Evolutionary conservation across 53 echinoderm and acorn worm species (phyloP).

Genomic region (Echinarachnius parma): DNA sequence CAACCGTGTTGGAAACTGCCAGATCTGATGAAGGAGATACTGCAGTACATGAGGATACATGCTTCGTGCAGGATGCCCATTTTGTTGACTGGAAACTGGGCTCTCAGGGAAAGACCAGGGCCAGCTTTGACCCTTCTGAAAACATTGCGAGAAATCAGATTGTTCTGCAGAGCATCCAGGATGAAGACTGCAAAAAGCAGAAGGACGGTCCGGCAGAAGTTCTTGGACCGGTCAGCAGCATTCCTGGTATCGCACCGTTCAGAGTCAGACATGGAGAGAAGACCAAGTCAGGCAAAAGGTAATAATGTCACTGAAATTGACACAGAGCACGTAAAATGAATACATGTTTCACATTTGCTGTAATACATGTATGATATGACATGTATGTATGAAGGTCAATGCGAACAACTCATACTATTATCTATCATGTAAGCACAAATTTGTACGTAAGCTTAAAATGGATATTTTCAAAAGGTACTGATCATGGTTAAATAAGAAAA

Average conservation of each 20-base stretch:
- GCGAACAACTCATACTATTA: no score
- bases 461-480: no score
- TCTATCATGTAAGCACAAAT: no score
- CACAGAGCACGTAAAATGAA: no score
- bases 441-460: no score
- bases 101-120: background rate
- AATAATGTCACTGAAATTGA: no score
- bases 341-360: no score
- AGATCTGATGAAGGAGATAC: background rate
- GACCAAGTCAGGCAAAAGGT: constrained; percentile 28
- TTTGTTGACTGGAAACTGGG: constrained; percentile 24
- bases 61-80: constrained; percentile 17
- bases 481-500: no score
- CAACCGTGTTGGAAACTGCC: background rate
- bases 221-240: constrained; percentile 30
- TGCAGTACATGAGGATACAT: background rate
- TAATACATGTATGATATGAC: no score
- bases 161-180: constrained; percentile 10
- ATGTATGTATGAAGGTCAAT: no score
- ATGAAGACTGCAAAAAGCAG: constrained; percentile 28
- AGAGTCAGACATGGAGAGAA: constrained; percentile 25
- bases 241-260: constrained; percentile 36
- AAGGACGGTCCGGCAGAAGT: constrained; percentile 34
- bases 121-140: background rate
- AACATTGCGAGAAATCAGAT: background rate